Percentiles rank a stretch among this genome's conserved stretches.
Evolutionary conservation across 2,888 invertebrate species (phyloP).

Genomic region (Saturnia japonica): DNA sequence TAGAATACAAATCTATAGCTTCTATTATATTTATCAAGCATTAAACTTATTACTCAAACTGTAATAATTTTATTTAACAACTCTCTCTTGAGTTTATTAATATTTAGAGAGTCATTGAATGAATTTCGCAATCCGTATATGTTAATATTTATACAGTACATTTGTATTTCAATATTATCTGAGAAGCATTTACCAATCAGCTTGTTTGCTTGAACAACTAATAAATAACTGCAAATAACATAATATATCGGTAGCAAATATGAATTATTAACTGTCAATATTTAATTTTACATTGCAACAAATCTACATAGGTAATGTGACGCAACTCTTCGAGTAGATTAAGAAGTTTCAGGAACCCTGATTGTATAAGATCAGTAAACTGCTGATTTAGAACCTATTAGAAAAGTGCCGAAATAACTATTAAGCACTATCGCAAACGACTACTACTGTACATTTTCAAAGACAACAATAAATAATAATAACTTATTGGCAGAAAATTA

Average conservation of each 20-base stretch:
- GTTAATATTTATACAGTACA: neutral
- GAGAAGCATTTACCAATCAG: neutral
- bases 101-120: neutral
- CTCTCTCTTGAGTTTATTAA: neutral
- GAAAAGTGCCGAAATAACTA: no score
- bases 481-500: neutral
- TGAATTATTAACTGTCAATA: neutral
- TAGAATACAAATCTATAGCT: no score
- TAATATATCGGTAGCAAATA: slow-evolving; percentile 8
- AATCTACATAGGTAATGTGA: no score
- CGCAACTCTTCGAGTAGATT: neutral
- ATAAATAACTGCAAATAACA: neutral
- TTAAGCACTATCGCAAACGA: no score
- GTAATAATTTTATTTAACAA: neutral
- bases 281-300: neutral
- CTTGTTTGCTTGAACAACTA: neutral
- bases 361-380: no score
- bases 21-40: neutral
- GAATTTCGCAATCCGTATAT: neutral
- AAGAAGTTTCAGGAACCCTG: neutral
- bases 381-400: no score
- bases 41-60: neutral
- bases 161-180: slow-evolving; percentile 1
- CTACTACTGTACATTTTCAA: neutral
- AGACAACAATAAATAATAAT: no score